Evolutionary conservation across 2,888 invertebrate genomes (phyloP).

Genomic region (Saturnia pavonia): DNA sequence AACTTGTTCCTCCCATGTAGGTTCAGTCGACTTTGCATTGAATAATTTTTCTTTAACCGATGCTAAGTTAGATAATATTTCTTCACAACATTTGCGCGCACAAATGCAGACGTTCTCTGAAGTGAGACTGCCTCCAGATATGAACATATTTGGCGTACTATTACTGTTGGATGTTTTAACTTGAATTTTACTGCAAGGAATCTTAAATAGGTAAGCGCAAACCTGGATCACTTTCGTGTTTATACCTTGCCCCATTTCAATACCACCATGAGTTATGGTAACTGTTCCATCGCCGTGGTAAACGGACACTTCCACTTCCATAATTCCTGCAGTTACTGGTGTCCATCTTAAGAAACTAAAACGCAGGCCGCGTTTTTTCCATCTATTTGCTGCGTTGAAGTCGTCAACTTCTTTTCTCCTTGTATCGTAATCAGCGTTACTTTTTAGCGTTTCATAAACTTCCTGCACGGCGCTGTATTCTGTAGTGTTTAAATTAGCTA

Average conservation of each 20-base stretch:
- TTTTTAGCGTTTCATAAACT: slow-evolving; percentile 77
- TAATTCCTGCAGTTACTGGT: slow-evolving; percentile 48
- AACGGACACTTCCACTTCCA: slow-evolving; percentile 79
- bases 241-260: slow-evolving; percentile 88
- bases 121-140: slow-evolving; percentile 85
- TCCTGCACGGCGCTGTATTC: slow-evolving; percentile 47
- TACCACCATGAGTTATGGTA: slow-evolving; percentile 83
- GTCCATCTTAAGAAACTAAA: slow-evolving; percentile 83
- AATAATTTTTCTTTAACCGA: slow-evolving; percentile 47
- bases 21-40: slow-evolving; percentile 47
- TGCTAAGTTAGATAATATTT: slow-evolving; percentile 63
- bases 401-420: slow-evolving; percentile 70
- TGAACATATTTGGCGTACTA: slow-evolving; percentile 82
- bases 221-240: slow-evolving; percentile 86
- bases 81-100: slow-evolving; percentile 70
- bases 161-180: slow-evolving; percentile 84
- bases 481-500: slow-evolving; percentile 69
- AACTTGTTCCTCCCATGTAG: slow-evolving; percentile 75
- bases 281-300: slow-evolving; percentile 85
- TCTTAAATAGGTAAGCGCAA: slow-evolving; percentile 83
- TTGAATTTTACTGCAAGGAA: slow-evolving; percentile 83
- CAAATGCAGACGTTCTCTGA: slow-evolving; percentile 84
- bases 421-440: slow-evolving; percentile 73
- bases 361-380: slow-evolving; percentile 85
- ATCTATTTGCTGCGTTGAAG: slow-evolving; percentile 84